Evolutionary conservation across 1,140 invertebrate species (phyloP).

Genomic region (Macrobrachium rosenbergii): DNA sequence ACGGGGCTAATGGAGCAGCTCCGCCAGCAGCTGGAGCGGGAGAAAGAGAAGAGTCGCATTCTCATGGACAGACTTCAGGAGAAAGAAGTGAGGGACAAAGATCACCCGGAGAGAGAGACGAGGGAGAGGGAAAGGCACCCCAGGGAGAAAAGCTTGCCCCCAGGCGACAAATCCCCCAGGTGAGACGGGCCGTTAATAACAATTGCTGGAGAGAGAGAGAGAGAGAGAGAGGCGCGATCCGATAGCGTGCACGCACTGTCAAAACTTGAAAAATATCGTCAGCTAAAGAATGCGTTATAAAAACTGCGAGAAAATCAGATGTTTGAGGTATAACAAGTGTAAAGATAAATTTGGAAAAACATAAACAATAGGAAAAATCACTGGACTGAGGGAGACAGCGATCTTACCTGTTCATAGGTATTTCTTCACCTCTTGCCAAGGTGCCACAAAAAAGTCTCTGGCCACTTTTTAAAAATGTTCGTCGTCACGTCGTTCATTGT

Average conservation of each 20-base stretch:
- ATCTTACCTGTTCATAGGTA: too few species aligned
- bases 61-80: conserved; percentile 52
- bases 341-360: too few species aligned
- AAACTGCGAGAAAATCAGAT: too few species aligned
- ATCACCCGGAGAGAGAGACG: conserved; percentile 26
- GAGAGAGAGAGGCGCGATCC: not conserved
- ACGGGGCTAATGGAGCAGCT: conserved; percentile 29
- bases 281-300: too few species aligned
- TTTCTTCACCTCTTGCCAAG: too few species aligned
- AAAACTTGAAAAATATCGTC: too few species aligned
- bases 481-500: too few species aligned
- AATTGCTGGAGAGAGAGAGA: conserved; percentile 3
- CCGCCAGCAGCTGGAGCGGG: conserved; percentile 47
- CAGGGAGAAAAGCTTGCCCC: conserved; percentile 48
- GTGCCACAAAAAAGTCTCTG: too few species aligned
- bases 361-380: too few species aligned
- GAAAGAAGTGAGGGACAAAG: conserved; percentile 16
- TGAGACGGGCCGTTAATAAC: not conserved
- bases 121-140: conserved; percentile 43
- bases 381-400: too few species aligned
- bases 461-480: too few species aligned
- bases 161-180: conserved; percentile 52
- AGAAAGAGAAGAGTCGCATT: conserved; percentile 52
- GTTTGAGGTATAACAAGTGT: too few species aligned
- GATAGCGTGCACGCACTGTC: not conserved